Percentiles rank a stretch among this genome's conserved stretches.
Evolutionary conservation across 2,113 vertebrate genomes (phyloP).

Genomic region (Planiliza haematocheilus): DNA sequence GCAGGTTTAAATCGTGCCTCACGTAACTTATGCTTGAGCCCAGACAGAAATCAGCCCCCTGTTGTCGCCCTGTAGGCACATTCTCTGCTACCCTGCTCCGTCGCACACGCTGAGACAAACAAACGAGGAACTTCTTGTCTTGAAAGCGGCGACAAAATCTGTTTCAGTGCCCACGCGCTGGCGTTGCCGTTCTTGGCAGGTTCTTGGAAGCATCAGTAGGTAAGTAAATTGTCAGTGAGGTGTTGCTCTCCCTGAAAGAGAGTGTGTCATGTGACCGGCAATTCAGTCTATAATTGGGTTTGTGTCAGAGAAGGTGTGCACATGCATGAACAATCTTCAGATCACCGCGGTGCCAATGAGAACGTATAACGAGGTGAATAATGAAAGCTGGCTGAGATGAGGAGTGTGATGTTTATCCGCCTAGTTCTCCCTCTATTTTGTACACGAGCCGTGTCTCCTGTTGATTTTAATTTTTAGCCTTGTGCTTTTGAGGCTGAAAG

Average conservation of each 20-base stretch:
- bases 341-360: background rate
- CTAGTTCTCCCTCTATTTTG: slow-evolving; percentile 8
- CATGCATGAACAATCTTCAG: background rate
- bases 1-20: slow-evolving; percentile 8
- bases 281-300: slow-evolving; percentile 9
- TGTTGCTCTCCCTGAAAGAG: background rate
- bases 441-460: slow-evolving; percentile 18
- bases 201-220: background rate
- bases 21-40: slow-evolving; percentile 25
- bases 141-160: background rate
- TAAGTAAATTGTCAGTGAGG: background rate
- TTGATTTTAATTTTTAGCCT: slow-evolving; percentile 36
- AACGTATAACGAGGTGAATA: slow-evolving; percentile 28
- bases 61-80: slow-evolving; percentile 26
- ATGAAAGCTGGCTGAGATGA: slow-evolving; percentile 31
- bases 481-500: slow-evolving; percentile 34
- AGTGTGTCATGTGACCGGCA: background rate
- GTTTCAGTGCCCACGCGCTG: background rate
- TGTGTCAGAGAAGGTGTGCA: background rate
- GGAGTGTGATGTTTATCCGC: slow-evolving; percentile 12
- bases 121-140: slow-evolving; percentile 11
- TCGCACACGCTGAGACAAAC: slow-evolving; percentile 26
- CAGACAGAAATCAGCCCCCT: slow-evolving; percentile 70
- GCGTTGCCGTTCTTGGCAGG: background rate
- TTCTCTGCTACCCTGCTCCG: slow-evolving; percentile 6